Evolutionary conservation across 1,140 invertebrate species (phyloP).

Genomic region (Macrobrachium rosenbergii): DNA sequence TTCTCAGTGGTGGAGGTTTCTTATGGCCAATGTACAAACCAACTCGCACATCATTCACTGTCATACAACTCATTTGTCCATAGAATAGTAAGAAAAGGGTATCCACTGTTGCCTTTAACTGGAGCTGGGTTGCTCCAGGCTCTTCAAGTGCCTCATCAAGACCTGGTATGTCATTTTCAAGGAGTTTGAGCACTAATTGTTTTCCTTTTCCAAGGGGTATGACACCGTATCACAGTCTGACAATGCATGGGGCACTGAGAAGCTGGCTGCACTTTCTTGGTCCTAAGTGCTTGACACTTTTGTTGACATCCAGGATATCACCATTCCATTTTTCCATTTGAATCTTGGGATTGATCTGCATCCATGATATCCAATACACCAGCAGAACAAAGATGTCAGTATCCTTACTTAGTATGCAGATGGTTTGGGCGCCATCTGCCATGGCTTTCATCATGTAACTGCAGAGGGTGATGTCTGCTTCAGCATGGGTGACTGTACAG

Average conservation of each 20-base stretch:
- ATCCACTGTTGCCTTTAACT: neutral
- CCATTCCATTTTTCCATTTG: slow-evolving; percentile 8
- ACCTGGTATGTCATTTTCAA: neutral
- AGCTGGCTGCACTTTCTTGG: slow-evolving; percentile 25
- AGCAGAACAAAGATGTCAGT: neutral
- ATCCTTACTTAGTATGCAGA: neutral
- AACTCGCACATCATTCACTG: slow-evolving; percentile 10
- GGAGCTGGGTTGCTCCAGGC: too few species aligned
- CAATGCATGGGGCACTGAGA: neutral
- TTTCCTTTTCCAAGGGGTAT: neutral
- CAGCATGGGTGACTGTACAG: too few species aligned
- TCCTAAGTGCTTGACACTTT: neutral
- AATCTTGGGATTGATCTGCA: neutral
- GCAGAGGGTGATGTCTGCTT: too few species aligned
- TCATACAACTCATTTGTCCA: slow-evolving; percentile 9
- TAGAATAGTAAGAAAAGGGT: slow-evolving; percentile 4
- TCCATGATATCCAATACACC: neutral
- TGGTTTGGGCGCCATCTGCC: neutral
- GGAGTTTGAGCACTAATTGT: neutral
- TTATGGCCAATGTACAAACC: neutral
- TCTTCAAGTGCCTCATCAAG: too few species aligned
- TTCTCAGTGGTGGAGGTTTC: too few species aligned
- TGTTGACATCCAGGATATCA: neutral
- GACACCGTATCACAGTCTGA: neutral
- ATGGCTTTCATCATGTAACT: neutral